phyloP scores from a whole-genome alignment of 2,113 vertebrate genomes.

The Cyrtonyx montezumae region DNA sequence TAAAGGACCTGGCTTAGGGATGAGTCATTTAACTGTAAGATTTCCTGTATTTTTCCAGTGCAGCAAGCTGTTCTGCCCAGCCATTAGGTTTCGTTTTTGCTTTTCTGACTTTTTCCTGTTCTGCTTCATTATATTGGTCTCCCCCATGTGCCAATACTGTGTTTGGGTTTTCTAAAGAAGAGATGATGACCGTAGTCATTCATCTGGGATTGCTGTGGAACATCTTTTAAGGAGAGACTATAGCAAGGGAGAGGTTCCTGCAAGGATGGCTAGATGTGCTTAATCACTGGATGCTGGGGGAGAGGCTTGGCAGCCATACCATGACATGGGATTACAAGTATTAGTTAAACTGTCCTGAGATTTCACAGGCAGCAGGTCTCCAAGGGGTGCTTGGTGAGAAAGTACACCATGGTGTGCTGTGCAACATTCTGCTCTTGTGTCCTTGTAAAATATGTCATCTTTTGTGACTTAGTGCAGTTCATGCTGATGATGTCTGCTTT shows the following conservation, averaged over 20 bases:
- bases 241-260: neutral
- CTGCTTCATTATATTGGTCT: neutral
- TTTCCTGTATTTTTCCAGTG: neutral
- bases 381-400: neutral
- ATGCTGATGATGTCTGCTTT: neutral
- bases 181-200: neutral
- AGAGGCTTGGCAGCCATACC: neutral
- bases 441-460: fast-evolving
- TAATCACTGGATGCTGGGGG: neutral
- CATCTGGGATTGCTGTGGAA: neutral
- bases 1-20: neutral
- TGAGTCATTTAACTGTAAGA: neutral
- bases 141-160: neutral
- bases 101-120: neutral
- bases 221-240: neutral
- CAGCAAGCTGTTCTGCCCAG: neutral
- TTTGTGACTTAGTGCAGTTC: neutral
- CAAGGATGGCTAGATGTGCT: neutral
- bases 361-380: neutral
- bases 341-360: neutral
- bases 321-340: neutral
- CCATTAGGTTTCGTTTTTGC: neutral
- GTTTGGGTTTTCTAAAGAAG: neutral
- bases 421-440: neutral
- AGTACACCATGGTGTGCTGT: neutral